Percentiles rank a stretch among this genome's conserved stretches.
Evolutionary conservation across 2,113 vertebrate species (phyloP).

Genomic region (Oreochromis aureus): DNA sequence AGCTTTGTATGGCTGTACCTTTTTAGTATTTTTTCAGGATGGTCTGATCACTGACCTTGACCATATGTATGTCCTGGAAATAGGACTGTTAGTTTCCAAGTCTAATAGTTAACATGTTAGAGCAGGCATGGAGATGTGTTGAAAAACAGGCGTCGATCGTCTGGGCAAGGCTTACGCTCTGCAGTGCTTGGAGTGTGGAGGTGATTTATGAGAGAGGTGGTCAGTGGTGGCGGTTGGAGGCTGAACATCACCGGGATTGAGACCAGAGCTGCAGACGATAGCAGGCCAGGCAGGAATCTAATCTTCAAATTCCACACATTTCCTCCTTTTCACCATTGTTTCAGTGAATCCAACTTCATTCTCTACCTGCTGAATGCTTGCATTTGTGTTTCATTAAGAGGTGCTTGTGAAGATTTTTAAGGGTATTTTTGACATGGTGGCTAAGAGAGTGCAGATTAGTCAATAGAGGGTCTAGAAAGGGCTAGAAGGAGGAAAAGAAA

Average conservation of each 20-base stretch:
- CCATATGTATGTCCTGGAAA: not conserved
- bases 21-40: not conserved
- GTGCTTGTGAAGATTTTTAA: not conserved
- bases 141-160: conserved; percentile 21
- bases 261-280: not conserved
- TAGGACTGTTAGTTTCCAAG: not conserved
- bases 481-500: not conserved
- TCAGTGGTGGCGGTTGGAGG: not conserved
- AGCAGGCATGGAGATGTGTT: not conserved
- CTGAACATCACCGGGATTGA: not conserved
- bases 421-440: not conserved
- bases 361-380: conserved; percentile 14
- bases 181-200: not conserved
- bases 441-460: not conserved
- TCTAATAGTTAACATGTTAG: not conserved
- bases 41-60: not conserved
- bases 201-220: conserved; percentile 36
- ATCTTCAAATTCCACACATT: conserved; percentile 66
- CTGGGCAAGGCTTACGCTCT: not conserved
- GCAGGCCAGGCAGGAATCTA: conserved; percentile 38
- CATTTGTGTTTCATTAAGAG: not conserved
- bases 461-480: not conserved
- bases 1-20: not conserved
- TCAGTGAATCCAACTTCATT: conserved; percentile 33
- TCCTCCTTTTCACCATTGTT: conserved; percentile 51